phyloP scores from a whole-genome alignment of 2,888 invertebrate species.

The Metalampra italica region DNA sequence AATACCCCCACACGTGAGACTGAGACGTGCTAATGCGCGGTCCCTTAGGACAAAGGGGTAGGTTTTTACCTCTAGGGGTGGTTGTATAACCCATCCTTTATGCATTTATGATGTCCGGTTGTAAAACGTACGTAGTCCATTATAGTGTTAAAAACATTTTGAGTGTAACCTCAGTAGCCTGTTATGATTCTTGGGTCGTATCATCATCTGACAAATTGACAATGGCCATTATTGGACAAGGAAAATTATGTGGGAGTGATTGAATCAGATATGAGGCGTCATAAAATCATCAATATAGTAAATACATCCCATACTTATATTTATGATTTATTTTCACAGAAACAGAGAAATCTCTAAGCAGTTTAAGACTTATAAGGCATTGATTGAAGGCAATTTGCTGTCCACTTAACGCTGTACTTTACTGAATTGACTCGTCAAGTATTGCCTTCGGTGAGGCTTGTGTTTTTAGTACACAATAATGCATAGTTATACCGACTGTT shows the following conservation, averaged over 20 bases:
- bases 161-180: slow-evolving; percentile 31
- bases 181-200: too few relatives aligned
- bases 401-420: neutral
- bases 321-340: neutral
- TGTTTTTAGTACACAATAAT: neutral
- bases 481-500: too few relatives aligned
- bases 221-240: too few relatives aligned
- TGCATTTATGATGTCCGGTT: slow-evolving; percentile 50
- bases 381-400: slow-evolving; percentile 4
- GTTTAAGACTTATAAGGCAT: slow-evolving; percentile 3
- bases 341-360: neutral
- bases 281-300: neutral
- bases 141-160: slow-evolving; percentile 25
- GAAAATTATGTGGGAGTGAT: too few relatives aligned
- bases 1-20: slow-evolving; percentile 14
- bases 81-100: slow-evolving; percentile 38
- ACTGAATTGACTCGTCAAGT: slow-evolving; percentile 3
- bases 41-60: slow-evolving; percentile 45
- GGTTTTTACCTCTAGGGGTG: slow-evolving; percentile 27
- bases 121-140: slow-evolving; percentile 45
- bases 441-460: neutral
- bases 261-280: too few relatives aligned
- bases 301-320: neutral
- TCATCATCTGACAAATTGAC: too few relatives aligned
- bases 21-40: slow-evolving; percentile 52